Conservation (phyloP, 2,797 vertebrate species). For the Acropternis orthonyx region DNA sequence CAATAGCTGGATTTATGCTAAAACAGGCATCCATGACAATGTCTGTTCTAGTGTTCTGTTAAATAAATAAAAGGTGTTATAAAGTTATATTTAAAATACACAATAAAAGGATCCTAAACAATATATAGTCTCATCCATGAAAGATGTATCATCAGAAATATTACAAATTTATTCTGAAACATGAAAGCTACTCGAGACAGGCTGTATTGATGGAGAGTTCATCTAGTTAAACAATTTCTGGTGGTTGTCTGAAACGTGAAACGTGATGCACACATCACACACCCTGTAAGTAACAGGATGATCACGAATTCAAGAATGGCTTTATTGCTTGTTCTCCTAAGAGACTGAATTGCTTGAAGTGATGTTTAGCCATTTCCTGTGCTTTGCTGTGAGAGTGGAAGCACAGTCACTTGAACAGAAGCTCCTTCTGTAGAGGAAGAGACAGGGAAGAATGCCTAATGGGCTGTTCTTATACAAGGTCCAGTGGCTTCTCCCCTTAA, state of each 20-base stretch:
- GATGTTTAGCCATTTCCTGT: not conserved
- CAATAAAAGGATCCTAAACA: not conserved
- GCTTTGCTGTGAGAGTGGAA: not conserved
- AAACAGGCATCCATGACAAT: conserved; percentile 69
- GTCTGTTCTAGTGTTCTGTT: conserved; percentile 68
- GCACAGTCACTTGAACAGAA: not conserved
- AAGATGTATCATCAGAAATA: not conserved
- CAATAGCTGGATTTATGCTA: conserved; percentile 73
- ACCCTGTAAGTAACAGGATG: not conserved
- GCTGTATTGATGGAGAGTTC: not conserved
- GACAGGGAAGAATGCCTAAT: not conserved
- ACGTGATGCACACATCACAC: not conserved
- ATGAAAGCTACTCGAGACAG: not conserved
- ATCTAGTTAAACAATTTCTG: not conserved
- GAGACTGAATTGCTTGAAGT: not conserved
- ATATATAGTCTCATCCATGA: not conserved
- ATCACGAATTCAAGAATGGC: not conserved
- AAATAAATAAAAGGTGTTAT: not conserved
- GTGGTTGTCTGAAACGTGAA: not conserved
- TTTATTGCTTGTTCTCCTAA: not conserved
- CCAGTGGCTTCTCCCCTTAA: not conserved
- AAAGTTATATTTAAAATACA: not conserved
- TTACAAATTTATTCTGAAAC: not conserved
- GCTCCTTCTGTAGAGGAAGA: not conserved
- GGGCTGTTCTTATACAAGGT: not conserved